These are phyloP conservation scores for Drosophila birchii DNA, from an alignment of 2,888 invertebrate genomes.

Conservation along the genomic window DNA sequence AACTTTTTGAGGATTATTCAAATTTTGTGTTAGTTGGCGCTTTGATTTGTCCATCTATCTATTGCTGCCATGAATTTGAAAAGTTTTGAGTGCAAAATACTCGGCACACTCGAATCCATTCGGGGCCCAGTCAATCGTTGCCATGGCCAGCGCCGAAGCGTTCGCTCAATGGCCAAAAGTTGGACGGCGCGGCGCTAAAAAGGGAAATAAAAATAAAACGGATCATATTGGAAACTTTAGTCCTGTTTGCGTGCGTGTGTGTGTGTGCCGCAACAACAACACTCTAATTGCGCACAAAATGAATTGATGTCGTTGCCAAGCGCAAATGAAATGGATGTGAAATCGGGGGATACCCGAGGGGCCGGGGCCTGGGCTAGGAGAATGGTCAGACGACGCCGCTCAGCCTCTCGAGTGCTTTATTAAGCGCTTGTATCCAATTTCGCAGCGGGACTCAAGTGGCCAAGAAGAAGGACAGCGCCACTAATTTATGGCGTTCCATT, in stretches of 20 bases:
- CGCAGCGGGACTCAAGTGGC: conserved; percentile 73
- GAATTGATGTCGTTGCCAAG: conserved; percentile 81
- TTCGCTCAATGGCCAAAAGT: conserved; percentile 69
- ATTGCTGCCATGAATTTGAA: conserved; percentile 43
- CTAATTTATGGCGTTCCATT: conserved; percentile 79
- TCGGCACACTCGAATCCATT: conserved; percentile 52
- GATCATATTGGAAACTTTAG: conserved; percentile 60
- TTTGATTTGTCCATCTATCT: conserved; percentile 44
- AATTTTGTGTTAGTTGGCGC: conserved; percentile 46
- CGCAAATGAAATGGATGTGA: conserved; percentile 65
- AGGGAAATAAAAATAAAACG: conserved; percentile 39
- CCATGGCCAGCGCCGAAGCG: conserved; percentile 43
- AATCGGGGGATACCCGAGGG: conserved; percentile 3
- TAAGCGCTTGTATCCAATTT: conserved; percentile 80
- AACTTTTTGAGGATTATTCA: conserved; percentile 16
- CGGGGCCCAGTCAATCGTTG: conserved; percentile 53
- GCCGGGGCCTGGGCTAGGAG: neutral
- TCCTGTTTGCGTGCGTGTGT: conserved; percentile 22
- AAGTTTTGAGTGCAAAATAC: conserved; percentile 65
- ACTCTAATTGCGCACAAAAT: conserved; percentile 77
- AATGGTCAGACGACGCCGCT: conserved; percentile 29
- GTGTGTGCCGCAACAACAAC: conserved; percentile 45
- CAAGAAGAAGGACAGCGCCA: conserved; percentile 55
- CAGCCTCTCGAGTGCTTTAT: conserved; percentile 77
- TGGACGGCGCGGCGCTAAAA: conserved; percentile 56